phyloP scores from a whole-genome alignment of 2,888 invertebrate genomes.

The Cheilosia vernalis region DNA sequence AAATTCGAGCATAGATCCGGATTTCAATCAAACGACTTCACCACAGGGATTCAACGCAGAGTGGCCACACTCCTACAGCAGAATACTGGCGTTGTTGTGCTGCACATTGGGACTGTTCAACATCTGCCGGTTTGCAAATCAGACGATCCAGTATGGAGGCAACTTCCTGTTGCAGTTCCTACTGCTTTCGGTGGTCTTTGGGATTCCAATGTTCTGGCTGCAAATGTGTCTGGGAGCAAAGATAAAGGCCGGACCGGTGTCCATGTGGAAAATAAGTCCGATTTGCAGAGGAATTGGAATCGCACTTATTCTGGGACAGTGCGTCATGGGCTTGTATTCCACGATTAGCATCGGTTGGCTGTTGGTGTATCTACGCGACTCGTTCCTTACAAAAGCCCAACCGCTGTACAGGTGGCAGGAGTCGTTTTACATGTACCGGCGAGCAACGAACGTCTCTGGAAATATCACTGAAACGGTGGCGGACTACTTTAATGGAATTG shows the following conservation, averaged over 20 bases:
- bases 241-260: conserved; percentile 92
- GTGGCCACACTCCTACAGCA: conserved; percentile 90
- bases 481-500: conserved; percentile 93
- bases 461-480: conserved; percentile 91
- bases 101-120: conserved; percentile 95
- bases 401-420: conserved; percentile 91
- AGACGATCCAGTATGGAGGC: conserved; percentile 94
- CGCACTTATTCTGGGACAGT: conserved; percentile 90
- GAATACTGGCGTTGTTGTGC: conserved; percentile 91
- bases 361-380: conserved; percentile 93
- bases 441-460: conserved; percentile 85
- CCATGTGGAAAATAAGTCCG: conserved; percentile 97
- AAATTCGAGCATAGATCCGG: conserved; percentile 76
- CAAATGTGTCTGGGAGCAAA: conserved; percentile 94
- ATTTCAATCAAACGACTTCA: conserved; percentile 69
- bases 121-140: conserved; percentile 93
- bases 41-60: conserved; percentile 80
- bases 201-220: conserved; percentile 92
- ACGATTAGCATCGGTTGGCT: conserved; percentile 96
- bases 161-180: conserved; percentile 94
- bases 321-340: conserved; percentile 93
- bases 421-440: conserved; percentile 88
- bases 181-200: conserved; percentile 90
- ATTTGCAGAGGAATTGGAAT: conserved; percentile 95
- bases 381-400: conserved; percentile 91